Base-by-base conservation (phyloP, 2,888 invertebrate genomes). In the Orthosia cruda region DNA sequence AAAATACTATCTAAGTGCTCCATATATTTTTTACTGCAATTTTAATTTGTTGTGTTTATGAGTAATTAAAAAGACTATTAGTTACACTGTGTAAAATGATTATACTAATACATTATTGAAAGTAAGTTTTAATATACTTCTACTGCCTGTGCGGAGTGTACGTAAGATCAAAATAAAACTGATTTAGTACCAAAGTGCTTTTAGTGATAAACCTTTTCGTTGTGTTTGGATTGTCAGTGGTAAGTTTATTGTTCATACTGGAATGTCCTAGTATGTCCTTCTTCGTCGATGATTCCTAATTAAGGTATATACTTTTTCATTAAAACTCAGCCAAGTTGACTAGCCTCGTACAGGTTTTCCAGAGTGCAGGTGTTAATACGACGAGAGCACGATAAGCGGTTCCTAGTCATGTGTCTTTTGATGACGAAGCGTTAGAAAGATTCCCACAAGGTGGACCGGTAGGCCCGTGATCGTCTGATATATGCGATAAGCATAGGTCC, bases 181-280 rank as follows among this genome's bases (percentile, higher is more conserved):
- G 1, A 26, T 49, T 7, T 18, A 59, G 32, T 40, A 18, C 11
- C n/a, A 5, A 11, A 26, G 71, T 79, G 59, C 1, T 40, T 47
- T 52, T 40, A 13, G 47, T 40, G 52, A 49, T 40, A 49, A 18
- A 49, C 9, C 13, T 54, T 18, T 18, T 40, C 40, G 3, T 20
- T 61, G 4, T 18, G 0, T 54, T 75, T 40, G 23, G 23, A 70
- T 13, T 59, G 16, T 40, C 7, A 70, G 52, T 20, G 40, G 75
- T 75, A 61, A 79, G 75, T 54, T 50, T 26, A 0, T 7, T 45
- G 16, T 62, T 23, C 7, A 55, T 23, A 55, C 2, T 54, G 5
- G 20, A 20, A 54, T 54, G 5, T 5, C 54, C 20, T 12, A 13
- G 11, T 1, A 18, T 50, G 9, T 32, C 7, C 32, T 40, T 54